phyloP scores from a whole-genome alignment of 2,888 invertebrate genomes.

The Serrognathus titanus region DNA sequence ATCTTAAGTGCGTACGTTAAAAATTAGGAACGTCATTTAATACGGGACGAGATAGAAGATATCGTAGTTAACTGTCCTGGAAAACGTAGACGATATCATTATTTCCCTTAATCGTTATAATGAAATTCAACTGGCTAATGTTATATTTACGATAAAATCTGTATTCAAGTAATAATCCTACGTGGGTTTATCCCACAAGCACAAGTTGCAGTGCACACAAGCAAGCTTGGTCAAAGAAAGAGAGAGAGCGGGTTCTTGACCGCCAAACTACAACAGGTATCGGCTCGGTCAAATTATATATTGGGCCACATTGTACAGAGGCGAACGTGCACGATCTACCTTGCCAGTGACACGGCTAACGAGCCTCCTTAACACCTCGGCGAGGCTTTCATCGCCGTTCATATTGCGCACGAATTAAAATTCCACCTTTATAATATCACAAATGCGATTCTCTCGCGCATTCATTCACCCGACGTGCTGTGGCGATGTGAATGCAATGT shows the following conservation, averaged over 20 bases:
- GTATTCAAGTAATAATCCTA: background rate
- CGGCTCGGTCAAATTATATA: too few relatives aligned
- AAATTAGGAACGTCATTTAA: too few relatives aligned
- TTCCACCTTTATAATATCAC: slow-evolving; percentile 1
- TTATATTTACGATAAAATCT: slow-evolving; percentile 14
- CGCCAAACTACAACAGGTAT: too few relatives aligned
- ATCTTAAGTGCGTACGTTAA: too few relatives aligned
- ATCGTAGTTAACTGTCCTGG: too few relatives aligned
- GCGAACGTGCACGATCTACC: too few relatives aligned
- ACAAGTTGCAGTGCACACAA: too few relatives aligned
- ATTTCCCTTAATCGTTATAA: slow-evolving; percentile 4
- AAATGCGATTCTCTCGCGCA: background rate
- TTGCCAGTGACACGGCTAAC: background rate
- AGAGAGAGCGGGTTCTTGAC: too few relatives aligned
- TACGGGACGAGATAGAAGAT: too few relatives aligned
- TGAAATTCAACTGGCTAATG: slow-evolving; percentile 9
- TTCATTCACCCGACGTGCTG: background rate
- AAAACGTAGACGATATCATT: slow-evolving; percentile 9
- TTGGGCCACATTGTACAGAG: too few relatives aligned
- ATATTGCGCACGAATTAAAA: slow-evolving; percentile 3
- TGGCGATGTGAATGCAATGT: background rate
- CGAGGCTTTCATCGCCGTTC: slow-evolving; percentile 1
- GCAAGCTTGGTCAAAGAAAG: too few relatives aligned
- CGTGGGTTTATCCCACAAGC: too few relatives aligned
- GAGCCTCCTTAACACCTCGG: slow-evolving; percentile 1